Percentiles rank a stretch among this genome's conserved stretches.
Conservation (phyloP, 2,113 vertebrate species). For the Spermophilus dauricus region DNA sequence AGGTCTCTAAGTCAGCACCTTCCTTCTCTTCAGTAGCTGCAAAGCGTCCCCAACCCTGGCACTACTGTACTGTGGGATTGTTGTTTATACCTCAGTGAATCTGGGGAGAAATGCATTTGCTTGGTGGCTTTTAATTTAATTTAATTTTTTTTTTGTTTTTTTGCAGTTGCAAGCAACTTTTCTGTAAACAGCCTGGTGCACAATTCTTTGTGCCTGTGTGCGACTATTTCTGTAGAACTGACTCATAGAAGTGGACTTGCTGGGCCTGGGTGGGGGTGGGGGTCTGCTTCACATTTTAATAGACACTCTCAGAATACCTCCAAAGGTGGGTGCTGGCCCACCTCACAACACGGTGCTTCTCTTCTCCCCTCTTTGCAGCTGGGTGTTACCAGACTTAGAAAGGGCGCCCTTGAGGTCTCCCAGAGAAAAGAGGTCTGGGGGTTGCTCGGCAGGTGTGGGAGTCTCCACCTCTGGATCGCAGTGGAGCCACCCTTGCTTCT, state of each 20-base stretch:
- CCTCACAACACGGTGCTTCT: too few relatives aligned
- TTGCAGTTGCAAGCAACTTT: neutral
- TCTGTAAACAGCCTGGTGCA: neutral
- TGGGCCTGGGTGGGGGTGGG: neutral
- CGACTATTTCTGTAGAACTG: neutral
- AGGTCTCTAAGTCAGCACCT: neutral
- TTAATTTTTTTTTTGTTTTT: too few relatives aligned
- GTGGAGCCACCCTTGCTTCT: neutral
- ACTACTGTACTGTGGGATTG: accelerated
- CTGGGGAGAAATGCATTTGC: neutral
- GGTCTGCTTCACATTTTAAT: neutral
- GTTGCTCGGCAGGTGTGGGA: accelerated
- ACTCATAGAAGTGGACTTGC: neutral
- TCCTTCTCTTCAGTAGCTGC: too few relatives aligned
- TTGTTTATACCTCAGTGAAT: neutral
- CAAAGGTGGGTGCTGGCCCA: too few relatives aligned
- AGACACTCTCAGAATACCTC: neutral
- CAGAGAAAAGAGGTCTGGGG: neutral
- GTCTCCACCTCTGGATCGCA: accelerated
- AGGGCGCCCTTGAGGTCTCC: neutral
- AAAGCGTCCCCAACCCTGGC: too few relatives aligned
- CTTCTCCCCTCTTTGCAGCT: neutral
- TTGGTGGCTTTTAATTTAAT: neutral
- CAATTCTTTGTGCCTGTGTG: accelerated
- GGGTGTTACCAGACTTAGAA: neutral